Evolutionary conservation across 2,888 invertebrate genomes (phyloP).

Genomic region (Leptopterna dolabrata): DNA sequence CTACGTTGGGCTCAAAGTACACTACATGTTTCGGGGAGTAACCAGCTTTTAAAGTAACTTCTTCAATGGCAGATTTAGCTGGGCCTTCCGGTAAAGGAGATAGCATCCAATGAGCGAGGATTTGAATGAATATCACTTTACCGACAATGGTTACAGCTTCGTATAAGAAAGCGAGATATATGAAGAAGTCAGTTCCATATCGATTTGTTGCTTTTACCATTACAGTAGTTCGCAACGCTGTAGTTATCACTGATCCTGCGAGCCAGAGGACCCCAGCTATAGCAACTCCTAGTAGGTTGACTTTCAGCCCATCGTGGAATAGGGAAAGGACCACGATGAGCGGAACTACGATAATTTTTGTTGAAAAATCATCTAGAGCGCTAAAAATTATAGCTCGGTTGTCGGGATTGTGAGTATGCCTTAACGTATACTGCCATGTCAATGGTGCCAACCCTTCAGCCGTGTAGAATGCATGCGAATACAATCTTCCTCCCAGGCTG

Average conservation of each 20-base stretch:
- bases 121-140: neutral
- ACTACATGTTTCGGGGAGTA: neutral
- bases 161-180: neutral
- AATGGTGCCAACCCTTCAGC: neutral
- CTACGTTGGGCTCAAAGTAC: neutral
- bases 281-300: neutral
- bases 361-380: neutral
- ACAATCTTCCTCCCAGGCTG: neutral
- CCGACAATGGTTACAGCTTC: neutral
- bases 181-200: neutral
- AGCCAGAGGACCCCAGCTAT: neutral
- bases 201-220: neutral
- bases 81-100: neutral
- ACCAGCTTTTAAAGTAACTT: neutral
- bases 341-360: neutral
- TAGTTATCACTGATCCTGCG: neutral
- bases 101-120: conserved; percentile 3
- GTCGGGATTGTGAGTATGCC: neutral
- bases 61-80: conserved; percentile 11
- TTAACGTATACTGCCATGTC: neutral
- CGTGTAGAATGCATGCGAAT: neutral
- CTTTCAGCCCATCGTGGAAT: neutral
- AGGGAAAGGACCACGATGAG: neutral
- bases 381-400: neutral
- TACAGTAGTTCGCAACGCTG: neutral